Conservation (phyloP, 2,888 invertebrate genomes). For the Craniophora ligustri region DNA sequence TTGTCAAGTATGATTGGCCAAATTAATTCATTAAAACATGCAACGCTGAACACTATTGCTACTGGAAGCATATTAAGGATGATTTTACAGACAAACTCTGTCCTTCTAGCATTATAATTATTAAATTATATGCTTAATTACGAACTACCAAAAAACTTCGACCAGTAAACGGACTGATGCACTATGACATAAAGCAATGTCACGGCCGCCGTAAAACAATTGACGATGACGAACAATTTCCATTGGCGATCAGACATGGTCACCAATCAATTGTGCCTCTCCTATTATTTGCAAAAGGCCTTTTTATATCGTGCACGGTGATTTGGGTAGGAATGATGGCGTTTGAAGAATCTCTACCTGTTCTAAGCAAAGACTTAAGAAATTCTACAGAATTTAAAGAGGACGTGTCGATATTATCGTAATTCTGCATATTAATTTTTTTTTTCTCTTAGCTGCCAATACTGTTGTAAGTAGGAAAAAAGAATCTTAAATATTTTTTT, state of each 20-base stretch:
- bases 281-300: conserved; percentile 34
- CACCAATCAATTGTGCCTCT: conserved; percentile 24
- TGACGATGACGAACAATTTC: conserved; percentile 50
- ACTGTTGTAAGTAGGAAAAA: too few relatives aligned
- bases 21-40: too few relatives aligned
- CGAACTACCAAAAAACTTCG: not conserved
- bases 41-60: not conserved
- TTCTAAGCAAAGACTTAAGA: too few relatives aligned
- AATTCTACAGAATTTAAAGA: too few relatives aligned
- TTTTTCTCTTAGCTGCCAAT: too few relatives aligned
- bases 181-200: conserved; percentile 48
- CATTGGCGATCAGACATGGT: conserved; percentile 60
- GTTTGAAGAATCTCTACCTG: not conserved
- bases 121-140: too few relatives aligned
- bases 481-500: too few relatives aligned
- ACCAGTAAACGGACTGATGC: conserved; percentile 6
- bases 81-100: too few relatives aligned
- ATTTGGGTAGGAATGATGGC: conserved; percentile 2
- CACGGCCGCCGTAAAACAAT: conserved; percentile 55
- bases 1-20: too few relatives aligned
- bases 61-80: not conserved
- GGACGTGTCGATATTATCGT: too few relatives aligned
- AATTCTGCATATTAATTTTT: too few relatives aligned
- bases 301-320: conserved; percentile 10
- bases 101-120: too few relatives aligned